A percentile compares a stretch with the other conserved stretches of the same genome.
phyloP scores from a whole-genome alignment of 2,888 invertebrate species.

The Hydraecia micacea region DNA sequence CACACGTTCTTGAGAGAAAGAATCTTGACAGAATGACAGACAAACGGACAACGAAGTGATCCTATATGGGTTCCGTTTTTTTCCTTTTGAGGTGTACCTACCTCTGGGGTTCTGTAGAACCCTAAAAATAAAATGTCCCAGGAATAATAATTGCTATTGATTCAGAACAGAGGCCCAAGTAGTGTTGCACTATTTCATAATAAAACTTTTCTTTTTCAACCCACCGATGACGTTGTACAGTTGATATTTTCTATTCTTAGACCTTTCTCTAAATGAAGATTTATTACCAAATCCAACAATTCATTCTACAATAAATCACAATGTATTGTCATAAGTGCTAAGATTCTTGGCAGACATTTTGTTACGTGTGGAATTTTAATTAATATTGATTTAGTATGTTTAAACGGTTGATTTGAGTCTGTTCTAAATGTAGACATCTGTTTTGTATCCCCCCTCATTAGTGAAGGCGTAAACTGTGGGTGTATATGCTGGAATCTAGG shows the following conservation, averaged over 20 bases:
- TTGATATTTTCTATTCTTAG: constrained; percentile 25
- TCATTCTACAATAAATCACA: constrained; percentile 9
- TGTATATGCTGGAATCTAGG: constrained; percentile 14
- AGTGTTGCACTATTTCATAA: background rate
- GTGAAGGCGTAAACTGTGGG: constrained; percentile 7
- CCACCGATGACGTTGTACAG: background rate
- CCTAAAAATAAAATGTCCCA: background rate
- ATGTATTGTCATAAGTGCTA: constrained; percentile 18
- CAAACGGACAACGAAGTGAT: background rate
- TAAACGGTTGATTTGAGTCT: constrained; percentile 28
- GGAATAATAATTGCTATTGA: background rate
- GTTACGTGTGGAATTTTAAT: constrained; percentile 50
- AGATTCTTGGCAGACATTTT: constrained; percentile 43
- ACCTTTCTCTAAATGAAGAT: constrained; percentile 32
- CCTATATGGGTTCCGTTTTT: background rate
- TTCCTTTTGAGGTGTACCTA: background rate
- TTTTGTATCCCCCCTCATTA: constrained; percentile 29
- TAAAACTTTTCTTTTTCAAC: background rate
- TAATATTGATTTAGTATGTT: constrained; percentile 43
- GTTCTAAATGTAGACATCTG: constrained; percentile 30
- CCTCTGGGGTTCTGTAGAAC: no score
- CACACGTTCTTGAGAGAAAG: no score
- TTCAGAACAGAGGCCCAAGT: background rate
- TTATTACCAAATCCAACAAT: constrained; percentile 39
- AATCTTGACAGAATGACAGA: background rate